Evolutionary conservation across 2,888 invertebrate genomes (phyloP), one percentile per base, ranked within the genome.

Genomic region (Boloria euphrosyne): DNA sequence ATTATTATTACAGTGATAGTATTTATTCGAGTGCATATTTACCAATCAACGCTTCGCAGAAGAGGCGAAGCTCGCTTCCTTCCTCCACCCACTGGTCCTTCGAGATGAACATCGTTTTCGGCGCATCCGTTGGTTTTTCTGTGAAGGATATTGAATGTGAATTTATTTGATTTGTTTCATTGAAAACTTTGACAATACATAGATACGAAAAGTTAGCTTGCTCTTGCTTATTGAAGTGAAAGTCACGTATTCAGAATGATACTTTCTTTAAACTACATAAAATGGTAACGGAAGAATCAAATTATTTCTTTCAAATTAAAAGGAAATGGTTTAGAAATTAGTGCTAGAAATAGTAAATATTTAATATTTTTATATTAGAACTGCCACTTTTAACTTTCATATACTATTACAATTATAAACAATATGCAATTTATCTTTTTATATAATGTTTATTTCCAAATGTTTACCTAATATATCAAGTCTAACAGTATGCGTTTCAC

Each of bases 1-100:
- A 44, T 51, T 50, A 59, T 63, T 60, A 60, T 60, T 59, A 49
- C 13, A 16, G 58, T 67, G 59, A 14, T 53, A 38, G 63, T 61
- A 43, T 17, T 47, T 59, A 46, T 64, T 58, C 51, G 59, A 59
- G 65, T 64, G 31, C 43, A 57, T 14, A 66, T 63, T 94, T 91
- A 94, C 96, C 96, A 66, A 95, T 94, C 78, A 96, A 95, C 54
- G 96, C 96, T 86, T 96, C 96, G 85, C 96, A 96, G 89, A 95
- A 96, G 58, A 96, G 89, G 62, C 96, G 91, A 44, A 95, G 90
- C n/a, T 91, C 86, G 65, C 93, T 93, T 10, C 95, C 95, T 68
- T 94, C 87, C 65, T 93, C 92, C 65, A 93, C 93, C 85, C 94
- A 93, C 83, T 94, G 94, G 76, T 95, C 94, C 73, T 92, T 89